Percentiles rank a stretch among this genome's conserved stretches.
phyloP scores from a whole-genome alignment of 2,888 invertebrate genomes.

The Plebejus melissa region DNA sequence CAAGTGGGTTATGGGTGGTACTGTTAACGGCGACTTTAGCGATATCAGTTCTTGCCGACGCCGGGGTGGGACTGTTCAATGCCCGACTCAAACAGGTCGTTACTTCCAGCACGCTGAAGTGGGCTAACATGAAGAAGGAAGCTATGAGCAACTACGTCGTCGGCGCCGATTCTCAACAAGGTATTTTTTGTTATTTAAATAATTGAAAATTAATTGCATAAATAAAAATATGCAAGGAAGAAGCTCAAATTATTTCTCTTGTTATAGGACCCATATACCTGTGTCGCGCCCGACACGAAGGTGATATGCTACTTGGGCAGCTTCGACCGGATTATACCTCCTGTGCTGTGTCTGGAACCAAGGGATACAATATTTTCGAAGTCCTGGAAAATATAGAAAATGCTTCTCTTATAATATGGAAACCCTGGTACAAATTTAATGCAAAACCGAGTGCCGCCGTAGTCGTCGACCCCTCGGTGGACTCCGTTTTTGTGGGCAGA shows the following conservation, averaged over 20 bases:
- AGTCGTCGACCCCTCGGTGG: conserved; percentile 69
- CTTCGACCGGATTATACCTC: conserved; percentile 78
- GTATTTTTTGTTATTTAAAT: conserved; percentile 40
- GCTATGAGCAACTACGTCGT: conserved; percentile 80
- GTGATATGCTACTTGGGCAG: conserved; percentile 86
- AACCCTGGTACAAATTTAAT: conserved; percentile 84
- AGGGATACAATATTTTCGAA: conserved; percentile 81
- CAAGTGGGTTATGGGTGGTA: conserved; percentile 65
- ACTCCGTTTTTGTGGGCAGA: conserved; percentile 64
- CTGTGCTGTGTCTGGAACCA: conserved; percentile 82
- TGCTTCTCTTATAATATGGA: conserved; percentile 87
- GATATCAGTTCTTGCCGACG: conserved; percentile 52
- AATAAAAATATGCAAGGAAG: background rate
- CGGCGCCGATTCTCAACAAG: conserved; percentile 73
- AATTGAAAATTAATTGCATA: background rate
- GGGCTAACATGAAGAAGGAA: conserved; percentile 79
- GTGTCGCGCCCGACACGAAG: conserved; percentile 85
- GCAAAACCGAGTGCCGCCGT: conserved; percentile 84
- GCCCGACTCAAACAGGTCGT: conserved; percentile 81
- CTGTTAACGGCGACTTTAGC: conserved; percentile 59
- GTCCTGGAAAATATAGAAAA: conserved; percentile 88
- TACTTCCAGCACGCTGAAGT: conserved; percentile 89
- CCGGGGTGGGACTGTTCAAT: conserved; percentile 63
- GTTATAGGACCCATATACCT: conserved; percentile 79
- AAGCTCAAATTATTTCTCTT: conserved; percentile 2